A percentile compares a stretch with the other conserved stretches of the same genome.
These are phyloP conservation scores for Scrobipalpa atriplicella DNA, from an alignment of 2,888 invertebrate species.

Conservation along the genomic window DNA sequence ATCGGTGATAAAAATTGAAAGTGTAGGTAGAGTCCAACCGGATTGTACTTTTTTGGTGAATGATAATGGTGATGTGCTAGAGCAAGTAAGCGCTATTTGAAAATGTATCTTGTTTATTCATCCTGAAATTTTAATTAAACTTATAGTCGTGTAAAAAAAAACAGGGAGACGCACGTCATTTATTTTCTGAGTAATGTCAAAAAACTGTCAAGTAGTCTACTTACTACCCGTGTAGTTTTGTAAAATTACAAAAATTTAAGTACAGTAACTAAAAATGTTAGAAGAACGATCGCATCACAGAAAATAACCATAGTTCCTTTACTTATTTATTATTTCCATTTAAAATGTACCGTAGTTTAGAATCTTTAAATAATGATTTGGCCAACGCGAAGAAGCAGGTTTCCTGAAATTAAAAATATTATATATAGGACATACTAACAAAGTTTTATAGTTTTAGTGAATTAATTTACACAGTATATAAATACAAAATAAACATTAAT, in stretches of 20 bases:
- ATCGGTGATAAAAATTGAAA: too few species aligned
- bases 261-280: conserved; percentile 45
- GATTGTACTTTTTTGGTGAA: neutral
- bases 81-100: too few species aligned
- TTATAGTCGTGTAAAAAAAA: neutral
- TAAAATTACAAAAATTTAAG: conserved; percentile 31
- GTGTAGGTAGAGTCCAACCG: neutral
- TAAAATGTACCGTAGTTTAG: conserved; percentile 82
- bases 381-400: conserved; percentile 75
- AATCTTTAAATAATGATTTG: conserved; percentile 87
- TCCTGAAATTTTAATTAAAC: neutral
- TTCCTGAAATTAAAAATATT: conserved; percentile 58
- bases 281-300: conserved; percentile 35
- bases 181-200: conserved; percentile 11
- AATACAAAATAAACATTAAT: conserved; percentile 18
- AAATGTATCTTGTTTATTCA: neutral
- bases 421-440: neutral
- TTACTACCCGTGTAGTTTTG: conserved; percentile 29
- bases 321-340: conserved; percentile 1
- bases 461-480: too few species aligned
- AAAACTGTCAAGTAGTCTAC: neutral
- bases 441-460: too few species aligned
- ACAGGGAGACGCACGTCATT: conserved; percentile 3
- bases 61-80: too few species aligned
- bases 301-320: conserved; percentile 39